These are phyloP conservation scores for Ormia ochracea DNA, from an alignment of 2,888 invertebrate species.

Conservation along the genomic window DNA sequence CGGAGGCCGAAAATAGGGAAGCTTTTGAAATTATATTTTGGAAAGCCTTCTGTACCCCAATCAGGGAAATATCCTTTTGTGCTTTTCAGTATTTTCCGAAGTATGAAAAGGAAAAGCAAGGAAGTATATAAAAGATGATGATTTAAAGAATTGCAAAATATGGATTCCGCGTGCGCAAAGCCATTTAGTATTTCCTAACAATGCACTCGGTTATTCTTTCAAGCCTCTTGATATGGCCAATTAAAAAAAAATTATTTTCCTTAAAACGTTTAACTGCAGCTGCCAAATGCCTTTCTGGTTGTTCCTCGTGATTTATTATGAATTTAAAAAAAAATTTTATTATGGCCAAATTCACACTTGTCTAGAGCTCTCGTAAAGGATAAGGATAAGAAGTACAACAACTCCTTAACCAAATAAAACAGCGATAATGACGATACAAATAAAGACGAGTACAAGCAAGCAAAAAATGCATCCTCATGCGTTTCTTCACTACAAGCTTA, in stretches of 20 bases:
- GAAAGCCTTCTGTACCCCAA: no score
- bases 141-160: no score
- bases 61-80: no score
- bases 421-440: constrained; percentile 20
- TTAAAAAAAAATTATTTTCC: not conserved
- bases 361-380: constrained; percentile 50
- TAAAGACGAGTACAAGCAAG: not conserved
- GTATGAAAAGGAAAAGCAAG: no score
- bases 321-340: constrained; percentile 46
- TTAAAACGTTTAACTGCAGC: not conserved
- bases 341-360: constrained; percentile 64
- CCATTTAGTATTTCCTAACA: not conserved
- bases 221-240: not conserved
- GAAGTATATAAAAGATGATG: no score
- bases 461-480: constrained; percentile 52
- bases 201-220: not conserved
- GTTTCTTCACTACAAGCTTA: constrained; percentile 1
- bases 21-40: no score
- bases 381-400: constrained; percentile 9
- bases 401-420: constrained; percentile 38
- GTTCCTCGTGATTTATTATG: constrained; percentile 39
- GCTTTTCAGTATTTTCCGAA: no score
- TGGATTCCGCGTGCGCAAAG: no score
- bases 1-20: no score
- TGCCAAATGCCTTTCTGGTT: not conserved